phyloP scores from a whole-genome alignment of 2,797 vertebrate genomes.

The Masticophis lateralis region DNA sequence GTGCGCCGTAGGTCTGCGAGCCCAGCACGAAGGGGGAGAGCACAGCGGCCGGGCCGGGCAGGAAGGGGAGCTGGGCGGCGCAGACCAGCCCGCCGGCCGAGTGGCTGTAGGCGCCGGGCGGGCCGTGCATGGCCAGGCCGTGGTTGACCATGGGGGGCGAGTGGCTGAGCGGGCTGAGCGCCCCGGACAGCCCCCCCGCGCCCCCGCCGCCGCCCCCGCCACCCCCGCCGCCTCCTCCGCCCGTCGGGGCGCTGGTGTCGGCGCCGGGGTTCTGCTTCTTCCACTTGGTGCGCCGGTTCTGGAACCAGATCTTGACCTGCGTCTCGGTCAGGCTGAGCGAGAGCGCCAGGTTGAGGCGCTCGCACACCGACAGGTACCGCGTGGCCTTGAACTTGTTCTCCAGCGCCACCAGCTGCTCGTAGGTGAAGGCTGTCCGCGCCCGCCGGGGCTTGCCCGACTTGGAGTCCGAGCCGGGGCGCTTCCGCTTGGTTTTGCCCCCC shows the following conservation, averaged over 20 bases:
- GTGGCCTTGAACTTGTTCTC: conserved; percentile 97
- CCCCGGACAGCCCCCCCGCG: conserved; percentile 69
- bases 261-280: conserved; percentile 95
- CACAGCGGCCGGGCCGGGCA: conserved; percentile 87
- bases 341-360: conserved; percentile 90
- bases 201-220: conserved; percentile 56
- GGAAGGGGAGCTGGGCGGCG: conserved; percentile 89
- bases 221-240: conserved; percentile 63
- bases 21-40: conserved; percentile 95
- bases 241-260: conserved; percentile 89
- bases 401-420: conserved; percentile 92
- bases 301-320: conserved; percentile 96
- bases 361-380: conserved; percentile 91
- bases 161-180: conserved; percentile 88
- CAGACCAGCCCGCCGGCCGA: conserved; percentile 85
- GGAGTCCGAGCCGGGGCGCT: conserved; percentile 90
- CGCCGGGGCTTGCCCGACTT: conserved; percentile 91
- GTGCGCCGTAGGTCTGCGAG: conserved; percentile 91
- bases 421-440: conserved; percentile 93
- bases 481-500: conserved; percentile 85
- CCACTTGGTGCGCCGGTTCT: conserved; percentile 94
- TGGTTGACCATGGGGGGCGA: conserved; percentile 85
- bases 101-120: conserved; percentile 80
- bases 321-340: conserved; percentile 92
- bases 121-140: conserved; percentile 87